phyloP scores from a whole-genome alignment of 2,797 vertebrate species.

The Enteromius unitaeniatus region DNA sequence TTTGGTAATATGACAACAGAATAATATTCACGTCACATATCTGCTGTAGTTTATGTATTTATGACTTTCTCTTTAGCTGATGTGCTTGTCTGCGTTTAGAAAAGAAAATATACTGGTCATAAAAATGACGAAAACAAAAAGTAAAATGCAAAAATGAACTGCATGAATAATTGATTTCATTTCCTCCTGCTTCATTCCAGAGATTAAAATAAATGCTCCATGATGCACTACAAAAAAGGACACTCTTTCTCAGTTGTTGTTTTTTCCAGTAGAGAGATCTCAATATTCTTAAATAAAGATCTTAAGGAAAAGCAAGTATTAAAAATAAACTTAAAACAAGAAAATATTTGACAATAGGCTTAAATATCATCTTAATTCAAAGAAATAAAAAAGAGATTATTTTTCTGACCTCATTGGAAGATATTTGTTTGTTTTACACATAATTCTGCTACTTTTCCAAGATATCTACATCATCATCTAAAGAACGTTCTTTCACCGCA shows the following conservation, averaged over 20 bases:
- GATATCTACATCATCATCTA: background rate
- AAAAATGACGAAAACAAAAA: background rate
- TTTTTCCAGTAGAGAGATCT: too few relatives aligned
- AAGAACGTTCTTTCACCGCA: too few relatives aligned
- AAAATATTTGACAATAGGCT: background rate
- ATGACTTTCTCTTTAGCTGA: background rate
- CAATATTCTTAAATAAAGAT: too few relatives aligned
- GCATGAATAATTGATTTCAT: background rate
- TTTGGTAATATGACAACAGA: background rate
- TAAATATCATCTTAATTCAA: too few relatives aligned
- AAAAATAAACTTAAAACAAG: background rate
- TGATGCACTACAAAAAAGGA: background rate
- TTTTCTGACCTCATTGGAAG: too few relatives aligned
- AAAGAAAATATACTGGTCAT: background rate
- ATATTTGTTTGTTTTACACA: too few relatives aligned
- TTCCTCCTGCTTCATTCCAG: background rate
- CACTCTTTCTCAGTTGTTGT: background rate
- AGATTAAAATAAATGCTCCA: background rate
- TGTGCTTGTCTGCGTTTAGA: background rate
- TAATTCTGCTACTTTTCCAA: background rate
- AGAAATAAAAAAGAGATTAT: too few relatives aligned
- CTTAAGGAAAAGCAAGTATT: too few relatives aligned
- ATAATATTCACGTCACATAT: background rate
- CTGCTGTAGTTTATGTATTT: background rate
- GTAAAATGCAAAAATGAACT: background rate